Percentiles rank a stretch among this genome's conserved stretches.
Conservation (phyloP, 1,140 invertebrate species). For the Platorchestia sp. region DNA sequence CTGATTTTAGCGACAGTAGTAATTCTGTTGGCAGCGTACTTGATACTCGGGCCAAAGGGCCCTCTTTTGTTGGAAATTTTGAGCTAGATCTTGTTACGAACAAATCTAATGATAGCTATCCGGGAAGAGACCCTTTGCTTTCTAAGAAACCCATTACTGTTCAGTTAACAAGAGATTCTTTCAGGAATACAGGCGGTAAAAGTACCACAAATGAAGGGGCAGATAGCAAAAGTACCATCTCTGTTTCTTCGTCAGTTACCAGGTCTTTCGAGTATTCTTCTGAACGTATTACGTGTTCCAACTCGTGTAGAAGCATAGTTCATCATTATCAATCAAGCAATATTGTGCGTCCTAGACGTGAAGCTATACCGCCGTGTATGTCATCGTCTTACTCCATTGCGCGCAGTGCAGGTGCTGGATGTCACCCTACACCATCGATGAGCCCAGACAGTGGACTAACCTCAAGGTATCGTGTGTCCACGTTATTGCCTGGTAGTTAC, state of each 20-base stretch:
- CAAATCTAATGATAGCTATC: background rate
- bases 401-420: background rate
- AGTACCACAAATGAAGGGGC: background rate
- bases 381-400: background rate
- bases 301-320: background rate
- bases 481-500: constrained; percentile 77
- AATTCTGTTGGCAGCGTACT: background rate
- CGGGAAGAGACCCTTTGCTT: background rate
- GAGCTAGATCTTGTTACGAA: background rate
- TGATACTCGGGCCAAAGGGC: background rate
- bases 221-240: background rate
- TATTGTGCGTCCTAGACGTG: background rate
- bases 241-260: background rate
- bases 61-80: background rate
- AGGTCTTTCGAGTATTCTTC: background rate
- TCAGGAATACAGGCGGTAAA: background rate
- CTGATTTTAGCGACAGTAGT: background rate
- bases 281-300: background rate
- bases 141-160: background rate
- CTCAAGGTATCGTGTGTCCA: constrained; percentile 73
- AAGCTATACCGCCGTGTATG: background rate
- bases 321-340: background rate
- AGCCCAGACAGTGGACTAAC: background rate
- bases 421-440: background rate
- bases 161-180: background rate